Evolutionary conservation across 2,888 invertebrate species (phyloP), one percentile per base, ranked within the genome.

Genomic region (Ochropacha duplaris): DNA sequence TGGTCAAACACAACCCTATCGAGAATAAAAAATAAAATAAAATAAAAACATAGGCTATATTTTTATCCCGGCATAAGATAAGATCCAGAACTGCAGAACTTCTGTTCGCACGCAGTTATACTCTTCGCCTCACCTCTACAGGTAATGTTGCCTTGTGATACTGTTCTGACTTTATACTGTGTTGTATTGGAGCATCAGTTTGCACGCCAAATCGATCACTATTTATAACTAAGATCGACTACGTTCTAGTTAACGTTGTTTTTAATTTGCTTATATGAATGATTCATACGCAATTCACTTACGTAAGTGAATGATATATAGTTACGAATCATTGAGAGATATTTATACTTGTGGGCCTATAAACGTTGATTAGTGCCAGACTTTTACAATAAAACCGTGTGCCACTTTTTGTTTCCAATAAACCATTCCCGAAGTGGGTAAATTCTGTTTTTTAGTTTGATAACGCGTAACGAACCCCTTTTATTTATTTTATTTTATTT

Each of bases 181-280:
- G 19, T n/a, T 19, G 19, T 19, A 71, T 69, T 76, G 77, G 72
- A 74, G 72, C 80, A 79, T 81, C 82, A 83, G 86, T 84, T 83
- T 80, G 78, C 76, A 74, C 79, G 88, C 87, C 88, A 88, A 88
- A 86, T 87, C 81, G 79, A 88, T 87, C 82, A 87, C 88, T 90
- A 88, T 89, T 89, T 88, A 86, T 88, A 89, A 72, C 77, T 74
- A 62, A 69, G 62, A 63, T 67, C 68, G 64, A 66, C 74, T 68
- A 65, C n/a, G 64, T 59, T 57, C 39, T 57, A 56, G 58, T 52
- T 49, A 56, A 54, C 50, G 49, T 50, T 31, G 52, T 31, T 52
- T 52, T 52, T 52, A 52, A 52, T 52, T 52, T 52, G 52, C 52
- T 26, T 31, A 31, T 52, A 34, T 22, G 52, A 31, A 16, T 34